phyloP scores from a whole-genome alignment of 2,888 invertebrate genomes.

The Callosobruchus maculatus region DNA sequence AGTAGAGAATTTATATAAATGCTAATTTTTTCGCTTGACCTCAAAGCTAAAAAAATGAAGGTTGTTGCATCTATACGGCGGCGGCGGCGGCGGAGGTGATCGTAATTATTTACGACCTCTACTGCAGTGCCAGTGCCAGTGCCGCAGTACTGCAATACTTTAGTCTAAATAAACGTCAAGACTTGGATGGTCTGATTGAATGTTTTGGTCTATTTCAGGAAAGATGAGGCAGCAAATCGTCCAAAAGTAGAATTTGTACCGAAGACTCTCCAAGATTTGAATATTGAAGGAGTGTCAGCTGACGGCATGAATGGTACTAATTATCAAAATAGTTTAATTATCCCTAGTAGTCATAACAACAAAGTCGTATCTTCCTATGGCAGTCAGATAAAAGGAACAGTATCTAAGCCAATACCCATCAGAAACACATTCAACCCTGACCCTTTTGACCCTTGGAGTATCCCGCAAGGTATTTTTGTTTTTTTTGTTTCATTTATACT shows the following conservation, averaged over 20 bases:
- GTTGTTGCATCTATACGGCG: too few species aligned
- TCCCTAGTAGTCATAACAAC: slow-evolving; percentile 27
- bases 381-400: slow-evolving; percentile 36
- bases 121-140: too few species aligned
- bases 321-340: slow-evolving; percentile 27
- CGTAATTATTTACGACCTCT: too few species aligned
- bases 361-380: slow-evolving; percentile 26
- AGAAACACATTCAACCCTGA: slow-evolving; percentile 45
- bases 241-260: slow-evolving; percentile 89
- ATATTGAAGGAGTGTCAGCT: slow-evolving; percentile 68
- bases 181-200: too few species aligned
- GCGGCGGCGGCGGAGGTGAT: too few species aligned
- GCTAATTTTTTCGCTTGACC: too few species aligned
- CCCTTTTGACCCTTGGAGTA: slow-evolving; percentile 60
- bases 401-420: slow-evolving; percentile 37
- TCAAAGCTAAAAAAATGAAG: too few species aligned
- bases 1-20: too few species aligned
- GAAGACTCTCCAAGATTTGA: slow-evolving; percentile 83
- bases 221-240: slow-evolving; percentile 84
- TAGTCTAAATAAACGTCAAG: too few species aligned
- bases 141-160: too few species aligned
- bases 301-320: slow-evolving; percentile 65
- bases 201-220: slow-evolving; percentile 56
- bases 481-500: slow-evolving; percentile 34
- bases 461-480: slow-evolving; percentile 53